Evolutionary conservation across 2,888 invertebrate genomes (phyloP), one percentile per base, ranked within the genome.

Genomic region (Drosophila anceps): DNA sequence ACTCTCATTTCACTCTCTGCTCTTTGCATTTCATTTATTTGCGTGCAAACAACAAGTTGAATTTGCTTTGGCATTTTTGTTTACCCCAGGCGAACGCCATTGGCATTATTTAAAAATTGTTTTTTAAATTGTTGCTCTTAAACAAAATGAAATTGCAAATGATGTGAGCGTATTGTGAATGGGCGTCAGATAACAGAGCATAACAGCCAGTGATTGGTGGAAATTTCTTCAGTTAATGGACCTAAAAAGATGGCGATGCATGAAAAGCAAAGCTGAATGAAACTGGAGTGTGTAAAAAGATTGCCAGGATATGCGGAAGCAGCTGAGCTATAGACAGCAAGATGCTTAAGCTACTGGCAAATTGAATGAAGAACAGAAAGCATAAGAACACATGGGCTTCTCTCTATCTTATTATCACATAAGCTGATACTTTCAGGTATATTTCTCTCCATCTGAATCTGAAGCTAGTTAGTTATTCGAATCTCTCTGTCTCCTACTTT

Each of bases 61-160:
- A 27, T 71, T 78, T 71, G 39, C 67, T 53, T 68, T 71, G 71
- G 37, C 71, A 59, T 54, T 76, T 73, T 50, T 76, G 73, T 73
- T 81, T 81, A 63, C 81, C 31, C 53, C 29, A 46, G 41, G 20
- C 50, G 61, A 58, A 54, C 41, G 27, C 71, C 67, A 51, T 41
- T 66, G 68, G 71, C 72, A 76, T 69, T 73, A 76, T 70, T 75
- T 80, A 50, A 67, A 69, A 84, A 84, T 79, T 84, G 80, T 68
- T 35, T 10, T 84, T 67, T 81, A 79, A 84, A 76, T 74, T 69
- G 70, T 18, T 48, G 48, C 65, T 67, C 66, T 51, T 76, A 67
- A 69, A 81, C 50, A 72, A 72, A 29, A 29, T 27, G 10, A 48
- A 29, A 29, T 18, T 29, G 29, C 48, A n/a, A 48, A 18, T 12